phyloP scores from a whole-genome alignment of 1,140 invertebrate species.

The Drosophila orena region DNA sequence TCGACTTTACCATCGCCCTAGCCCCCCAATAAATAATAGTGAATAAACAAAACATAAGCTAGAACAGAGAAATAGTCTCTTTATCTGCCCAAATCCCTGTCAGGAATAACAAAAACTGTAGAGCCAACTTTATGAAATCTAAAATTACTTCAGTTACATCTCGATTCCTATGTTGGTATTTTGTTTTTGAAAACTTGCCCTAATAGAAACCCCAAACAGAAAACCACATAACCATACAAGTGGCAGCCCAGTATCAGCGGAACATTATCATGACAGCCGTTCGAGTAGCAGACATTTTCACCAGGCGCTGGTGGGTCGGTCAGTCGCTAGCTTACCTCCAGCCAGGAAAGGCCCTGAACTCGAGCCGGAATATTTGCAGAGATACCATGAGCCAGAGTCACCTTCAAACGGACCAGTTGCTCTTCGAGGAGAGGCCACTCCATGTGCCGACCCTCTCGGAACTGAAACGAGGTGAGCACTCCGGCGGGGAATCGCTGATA shows the following conservation, averaged over 20 bases:
- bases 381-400: slow-evolving; percentile 56
- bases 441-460: slow-evolving; percentile 85
- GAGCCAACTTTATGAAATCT: no score
- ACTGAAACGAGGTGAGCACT: slow-evolving; percentile 85
- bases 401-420: slow-evolving; percentile 71
- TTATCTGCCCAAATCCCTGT: not conserved
- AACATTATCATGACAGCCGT: slow-evolving; percentile 18
- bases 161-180: no score
- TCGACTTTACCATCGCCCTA: slow-evolving; percentile 19
- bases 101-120: no score
- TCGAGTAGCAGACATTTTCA: not conserved
- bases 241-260: slow-evolving; percentile 8
- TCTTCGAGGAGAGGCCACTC: slow-evolving; percentile 84
- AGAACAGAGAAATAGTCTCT: not conserved
- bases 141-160: no score
- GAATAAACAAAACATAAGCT: slow-evolving; percentile 8
- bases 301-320: not conserved
- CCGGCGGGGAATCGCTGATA: slow-evolving; percentile 9
- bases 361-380: slow-evolving; percentile 11
- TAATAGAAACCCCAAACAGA: not conserved
- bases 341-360: not conserved
- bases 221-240: not conserved
- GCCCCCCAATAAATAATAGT: slow-evolving; percentile 29
- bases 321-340: slow-evolving; percentile 3
- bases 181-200: not conserved